Evolutionary conservation across 2,888 invertebrate species (phyloP), one percentile per base, ranked within the genome.

Genomic region (Papilio gigon): DNA sequence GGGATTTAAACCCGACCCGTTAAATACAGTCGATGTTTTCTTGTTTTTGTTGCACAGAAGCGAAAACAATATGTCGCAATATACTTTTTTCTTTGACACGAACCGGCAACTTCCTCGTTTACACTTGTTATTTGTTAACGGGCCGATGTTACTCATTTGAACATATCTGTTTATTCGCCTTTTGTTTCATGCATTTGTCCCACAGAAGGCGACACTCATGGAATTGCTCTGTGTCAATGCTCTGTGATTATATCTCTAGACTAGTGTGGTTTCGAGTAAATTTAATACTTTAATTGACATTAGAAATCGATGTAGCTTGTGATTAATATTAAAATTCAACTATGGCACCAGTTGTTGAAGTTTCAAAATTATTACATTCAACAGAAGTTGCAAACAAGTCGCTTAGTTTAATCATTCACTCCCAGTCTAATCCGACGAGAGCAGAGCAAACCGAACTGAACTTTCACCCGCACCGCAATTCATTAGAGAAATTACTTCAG

Each of bases 401-500:
- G 14, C 12, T 63, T 25, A 50, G 14, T 47, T 47, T 30, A 33
- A 63, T 22, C 20, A 37, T 63, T 63, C 33, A 50, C 63, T 63
- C 14, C 33, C 35, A 50, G 20, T 22, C 25, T 63, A 63, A 47
- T n/a, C 25, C 50, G 22, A 25, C 22, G 63, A 35, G 20, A 14
- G 22, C 59, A 59, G 35, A 35, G 64, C 37, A 65, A 56, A 65
- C 35, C 20, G 40, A 64, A 56, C 17, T 56, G 37, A 65, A 65
- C 53, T 65, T 56, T 56, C 37, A 40, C 37, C 37, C 40, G 22
- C 27, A 17, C 40, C 37, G 35, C 64, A 35, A 65, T 56, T 53
- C 64, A 56, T 25, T 65, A 63, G 63, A 50, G 50, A 50, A 35
- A 50, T 63, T 63, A 50, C 63, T 63, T 35, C 22, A 35, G 22